Evolutionary conservation across 2,797 vertebrate genomes (phyloP), one percentile per base, ranked within the genome.

Genomic region (Microctenopoma lineatum): DNA sequence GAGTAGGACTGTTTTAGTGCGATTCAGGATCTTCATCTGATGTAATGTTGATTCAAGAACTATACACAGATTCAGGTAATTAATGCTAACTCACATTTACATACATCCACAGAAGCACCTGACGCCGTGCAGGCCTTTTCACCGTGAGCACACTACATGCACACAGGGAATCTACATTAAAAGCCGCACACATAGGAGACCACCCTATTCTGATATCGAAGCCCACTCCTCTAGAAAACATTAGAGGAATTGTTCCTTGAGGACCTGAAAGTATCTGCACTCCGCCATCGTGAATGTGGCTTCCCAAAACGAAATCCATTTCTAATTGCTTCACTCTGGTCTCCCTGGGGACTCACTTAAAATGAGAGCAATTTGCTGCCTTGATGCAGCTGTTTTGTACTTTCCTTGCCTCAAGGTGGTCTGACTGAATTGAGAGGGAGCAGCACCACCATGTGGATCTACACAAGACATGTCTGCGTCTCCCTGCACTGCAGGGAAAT

Each of bases 251-350:
- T 26, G 53, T 66, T 81, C 80, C 86, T 85, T 1, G 5, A 86
- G 85, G 82, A 80, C 9, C 69, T 60, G 46, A 75, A 54, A 73
- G 73, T 75, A 69, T 87, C 77, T 83, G 75, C 70, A 64, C 81
- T 85, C 69, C 69, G 70, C 51, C 16, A n/a, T 32, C 16, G 2
- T 60, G 18, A 73, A 67, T 12, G 67, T 41, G 32, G 51, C 73
- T 83, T 79, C 83, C 81, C 26, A 72, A 86, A 85, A 83, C 68
- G 13, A 87, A 87, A 89, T 83, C 85, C 68, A 66, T 75, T 76
- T 83, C 61, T 84, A 84, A 87, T 77, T 79, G 84, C 79, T 69
- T 75, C 16, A 3, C 78, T 85, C 59, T 32, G 68, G n/a, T 32
- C 61, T 83, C 85, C 81, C 76, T 18, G 72, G 79, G 79, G 79